Base-by-base conservation (phyloP, 2,888 invertebrate genomes). In the Chrysolina americana region DNA sequence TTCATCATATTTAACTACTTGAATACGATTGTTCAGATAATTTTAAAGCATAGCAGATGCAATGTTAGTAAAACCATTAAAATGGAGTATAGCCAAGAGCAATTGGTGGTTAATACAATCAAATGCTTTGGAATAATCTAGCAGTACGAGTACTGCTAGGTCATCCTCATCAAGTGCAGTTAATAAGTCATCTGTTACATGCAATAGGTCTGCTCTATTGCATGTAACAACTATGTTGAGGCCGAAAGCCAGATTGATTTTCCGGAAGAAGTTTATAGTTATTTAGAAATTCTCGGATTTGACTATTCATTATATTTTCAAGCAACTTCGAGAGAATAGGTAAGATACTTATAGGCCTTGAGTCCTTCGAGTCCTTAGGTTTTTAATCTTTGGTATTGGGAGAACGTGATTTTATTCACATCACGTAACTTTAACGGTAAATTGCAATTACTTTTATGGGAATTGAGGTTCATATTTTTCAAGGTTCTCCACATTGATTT, bases 291-390 rank as follows among this genome's bases (percentile, higher is more conserved):
- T 53, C 53, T 53, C 53, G 8, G 53, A 53, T 53, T 53, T 53
- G 53, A 6, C 8, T 8, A 19, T 53, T 53, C 53, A 53, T 10
- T 8, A 53, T 53, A 10, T 53, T 53, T 53, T 53, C 53, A 53
- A 53, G 53, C 15, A 53, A 15, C 53, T 53, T 53, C 53, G 53
- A 53, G 5, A 53, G 8, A 19, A 53, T n/a, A 53, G 53, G 53
- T n/a, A 53, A 53, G 8, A 53, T 53, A 53, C 53, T 53, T 10
- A 53, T 53, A 53, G 53, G 53, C 53, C 53, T 41, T 53, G 10
- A 53, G 19, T 10, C 15, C 53, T 53, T 53, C 19, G 10, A 53
- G 53, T 19, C 15, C 53, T 53, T 15, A 19, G 53, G 15, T 15
- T 53, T 53, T 53, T 53, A 8, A 53, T 8, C 19, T 53, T 15